Base-by-base conservation (phyloP, 1,140 invertebrate genomes). In the Drosophila willistoni region DNA sequence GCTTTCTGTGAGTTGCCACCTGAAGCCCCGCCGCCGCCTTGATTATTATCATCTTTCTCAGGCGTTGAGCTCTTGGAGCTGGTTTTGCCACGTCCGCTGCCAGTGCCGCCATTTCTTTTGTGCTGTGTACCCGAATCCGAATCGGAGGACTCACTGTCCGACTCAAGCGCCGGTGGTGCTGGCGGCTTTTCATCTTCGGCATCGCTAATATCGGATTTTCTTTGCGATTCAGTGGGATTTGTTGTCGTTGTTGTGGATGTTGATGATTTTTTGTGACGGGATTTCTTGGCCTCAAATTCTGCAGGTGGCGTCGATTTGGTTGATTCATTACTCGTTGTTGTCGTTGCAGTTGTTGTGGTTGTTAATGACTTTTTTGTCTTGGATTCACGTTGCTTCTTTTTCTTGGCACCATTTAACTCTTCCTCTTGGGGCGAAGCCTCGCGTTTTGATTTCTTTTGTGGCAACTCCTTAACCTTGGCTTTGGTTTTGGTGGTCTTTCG, bases 1-100 rank as follows among this genome's bases (percentile, higher is more conserved):
- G 94, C 95, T 91, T 96, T 96, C 7, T 93, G 92, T 77, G 93
- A 92, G 14, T 71, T 92, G 17, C 83, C 75, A 22, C 36, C 12
- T 10, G 36, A 39, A 12, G 36, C 36, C 39, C 39, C 19, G 13
- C 44, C 79, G 51, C 39, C 19, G 13, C 44, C 79, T 92, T n/a
- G 44, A 9, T 12, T 51, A 3, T 7, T 22, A 4, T 51, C 62
- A 3, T 77, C 71, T 59, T 91, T 90, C n/a, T 90, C 89, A 0
- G 87, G 84, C 0, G 90, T 79, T 34, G 81, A 75, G 60, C 72
- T 78, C 73, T 91, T 90, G 5, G 77, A 89, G 17, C 73, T 77
- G 44, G 42, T 59, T 25, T 74, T 90, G 29, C 63, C 51, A 3
- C 81, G 73, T 5, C 44, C 70, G 13, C 44, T 60, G 12, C 71